A percentile compares a stretch with the other conserved stretches of the same genome.
These are phyloP conservation scores for Volucella inanis DNA, from an alignment of 2,888 invertebrate genomes.

Conservation along the genomic window DNA sequence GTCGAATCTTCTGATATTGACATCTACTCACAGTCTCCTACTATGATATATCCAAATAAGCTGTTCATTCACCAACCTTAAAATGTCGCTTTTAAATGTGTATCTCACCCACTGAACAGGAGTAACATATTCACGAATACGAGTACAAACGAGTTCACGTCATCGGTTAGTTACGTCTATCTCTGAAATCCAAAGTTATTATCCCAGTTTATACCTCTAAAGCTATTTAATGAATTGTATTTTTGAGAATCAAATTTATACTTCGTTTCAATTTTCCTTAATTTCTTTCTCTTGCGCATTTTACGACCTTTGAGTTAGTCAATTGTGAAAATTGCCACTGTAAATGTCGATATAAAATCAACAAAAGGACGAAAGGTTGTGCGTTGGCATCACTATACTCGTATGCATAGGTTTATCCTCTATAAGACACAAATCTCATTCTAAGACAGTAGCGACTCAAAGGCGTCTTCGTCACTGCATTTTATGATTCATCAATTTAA, in stretches of 20 bases:
- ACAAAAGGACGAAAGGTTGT: background rate
- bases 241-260: constrained; percentile 61
- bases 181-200: too few species aligned
- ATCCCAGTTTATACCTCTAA: too few species aligned
- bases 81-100: too few species aligned
- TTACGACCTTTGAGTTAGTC: constrained; percentile 46
- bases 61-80: too few species aligned
- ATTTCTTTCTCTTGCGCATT: constrained; percentile 27
- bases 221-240: constrained; percentile 3
- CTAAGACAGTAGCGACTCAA: constrained; percentile 46
- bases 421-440: background rate
- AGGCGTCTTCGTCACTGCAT: constrained; percentile 62
- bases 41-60: too few species aligned
- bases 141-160: too few species aligned
- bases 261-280: constrained; percentile 1
- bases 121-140: too few species aligned
- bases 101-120: too few species aligned
- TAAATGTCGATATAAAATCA: constrained; percentile 16
- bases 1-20: too few species aligned
- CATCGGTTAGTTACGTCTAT: too few species aligned
- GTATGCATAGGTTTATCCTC: constrained; percentile 1
- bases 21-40: too few species aligned
- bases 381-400: constrained; percentile 16
- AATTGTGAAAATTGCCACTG: constrained; percentile 29
- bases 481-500: constrained; percentile 72